Evolutionary conservation across 2,888 invertebrate species (phyloP).

Genomic region (Lycia hirtaria): DNA sequence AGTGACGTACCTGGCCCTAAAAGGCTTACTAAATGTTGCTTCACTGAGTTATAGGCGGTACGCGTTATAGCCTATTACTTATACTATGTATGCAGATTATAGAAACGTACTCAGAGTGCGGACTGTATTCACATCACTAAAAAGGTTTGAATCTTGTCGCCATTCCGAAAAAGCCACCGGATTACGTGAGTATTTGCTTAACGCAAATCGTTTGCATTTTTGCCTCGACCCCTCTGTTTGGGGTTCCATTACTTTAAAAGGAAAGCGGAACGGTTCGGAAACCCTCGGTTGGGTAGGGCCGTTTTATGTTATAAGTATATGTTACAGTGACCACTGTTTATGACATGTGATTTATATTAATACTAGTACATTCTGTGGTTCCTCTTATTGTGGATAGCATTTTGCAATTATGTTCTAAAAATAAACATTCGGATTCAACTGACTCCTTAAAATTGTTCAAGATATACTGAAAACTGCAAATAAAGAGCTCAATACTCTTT

Average conservation of each 20-base stretch:
- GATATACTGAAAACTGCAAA: too few relatives aligned
- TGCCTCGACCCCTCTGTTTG: slow-evolving; percentile 25
- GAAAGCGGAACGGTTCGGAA: slow-evolving; percentile 17
- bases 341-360: too few relatives aligned
- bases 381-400: too few relatives aligned
- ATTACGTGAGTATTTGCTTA: slow-evolving; percentile 47
- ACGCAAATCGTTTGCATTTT: slow-evolving; percentile 44
- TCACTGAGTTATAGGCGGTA: too few relatives aligned
- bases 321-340: slow-evolving; percentile 4
- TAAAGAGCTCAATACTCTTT: too few relatives aligned
- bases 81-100: background rate
- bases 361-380: too few relatives aligned
- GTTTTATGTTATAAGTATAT: slow-evolving; percentile 1
- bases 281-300: slow-evolving; percentile 13
- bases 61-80: too few relatives aligned
- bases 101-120: background rate
- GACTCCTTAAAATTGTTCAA: too few relatives aligned
- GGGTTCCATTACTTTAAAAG: slow-evolving; percentile 25
- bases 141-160: slow-evolving; percentile 42
- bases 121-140: slow-evolving; percentile 27
- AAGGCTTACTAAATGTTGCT: too few relatives aligned
- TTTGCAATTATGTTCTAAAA: too few relatives aligned
- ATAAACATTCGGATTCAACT: too few relatives aligned
- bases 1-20: too few relatives aligned
- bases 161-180: slow-evolving; percentile 44